Evolutionary conservation across 2,113 vertebrate genomes (phyloP), one percentile per base, ranked within the genome.

Genomic region (Panurus biarmicus): DNA sequence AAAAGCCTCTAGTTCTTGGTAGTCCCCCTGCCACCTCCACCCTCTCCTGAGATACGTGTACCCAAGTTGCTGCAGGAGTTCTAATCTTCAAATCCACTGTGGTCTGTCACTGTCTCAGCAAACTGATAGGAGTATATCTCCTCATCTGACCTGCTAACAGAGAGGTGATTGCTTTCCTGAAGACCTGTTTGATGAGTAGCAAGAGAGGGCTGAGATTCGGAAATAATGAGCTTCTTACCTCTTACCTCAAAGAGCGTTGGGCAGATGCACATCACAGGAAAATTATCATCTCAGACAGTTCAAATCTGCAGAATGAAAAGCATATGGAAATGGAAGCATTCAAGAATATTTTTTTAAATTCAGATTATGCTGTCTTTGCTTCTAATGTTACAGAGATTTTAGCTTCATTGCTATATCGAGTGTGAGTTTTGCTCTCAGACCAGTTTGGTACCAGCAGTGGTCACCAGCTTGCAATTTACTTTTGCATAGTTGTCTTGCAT

Each of bases 301-400:
- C 21, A 57, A 6, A 70, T 82, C 70, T 93, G 54, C 74, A 73
- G 86, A 91, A 85, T 93, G n/a, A 72, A 76, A 95, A 85, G 50
- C 25, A 15, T 81, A 87, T 82, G 92, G 89, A 96, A 95, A 91
- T 91, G 11, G 35, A 36, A 94, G 28, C 70, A 82, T 84, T 78
- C 78, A 85, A 72, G 74, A 65, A 45, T 28, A 36, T 6, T 4
- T 56, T 50, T 90, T 48, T 42, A 65, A 20, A 42, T 87, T 76
- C n/a, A 80, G 29, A 45, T 90, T 89, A 24, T 66, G 22, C 74
- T 53, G 53, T 87, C 53, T 87, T 82, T 38, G 22, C 71, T 73
- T 76, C 42, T 89, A 6, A 50, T 70, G 42, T 83, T 76, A 24
- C 25, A 57, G 40, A 26, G 2, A 3, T 58, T 76, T 8, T 1